Evolutionary conservation across 1,140 invertebrate species (phyloP).

Genomic region (Trachymyrmex septentrionalis): DNA sequence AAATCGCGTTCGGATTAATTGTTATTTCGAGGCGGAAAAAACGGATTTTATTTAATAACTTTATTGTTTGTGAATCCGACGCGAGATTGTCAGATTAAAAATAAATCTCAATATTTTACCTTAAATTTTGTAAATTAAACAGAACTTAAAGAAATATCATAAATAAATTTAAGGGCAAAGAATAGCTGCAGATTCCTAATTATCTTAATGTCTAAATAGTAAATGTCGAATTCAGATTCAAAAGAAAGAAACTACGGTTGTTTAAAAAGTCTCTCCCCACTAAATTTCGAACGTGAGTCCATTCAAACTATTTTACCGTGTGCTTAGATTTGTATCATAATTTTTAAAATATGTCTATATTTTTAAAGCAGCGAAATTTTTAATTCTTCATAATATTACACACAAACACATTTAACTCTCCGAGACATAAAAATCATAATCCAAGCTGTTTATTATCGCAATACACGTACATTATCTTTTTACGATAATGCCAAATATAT

Average conservation of each 20-base stretch:
- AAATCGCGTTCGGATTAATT: not conserved
- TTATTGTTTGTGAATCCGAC: not conserved
- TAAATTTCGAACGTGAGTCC: not conserved
- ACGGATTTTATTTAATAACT: not conserved
- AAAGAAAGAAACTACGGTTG: not conserved
- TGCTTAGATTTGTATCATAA: not conserved
- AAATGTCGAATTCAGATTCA: not conserved
- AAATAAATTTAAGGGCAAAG: not conserved
- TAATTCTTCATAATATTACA: not conserved
- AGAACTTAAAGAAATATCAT: not conserved
- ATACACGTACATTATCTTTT: slow-evolving; percentile 1
- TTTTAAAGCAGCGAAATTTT: not conserved
- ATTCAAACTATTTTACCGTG: not conserved
- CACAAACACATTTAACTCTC: not conserved
- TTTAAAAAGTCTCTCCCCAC: not conserved
- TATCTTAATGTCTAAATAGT: not conserved
- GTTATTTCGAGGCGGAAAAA: not conserved
- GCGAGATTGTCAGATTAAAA: not conserved
- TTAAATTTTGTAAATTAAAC: slow-evolving; percentile 4
- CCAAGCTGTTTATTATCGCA: not conserved
- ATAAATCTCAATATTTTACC: not conserved
- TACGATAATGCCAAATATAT: not conserved
- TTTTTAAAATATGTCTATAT: not conserved
- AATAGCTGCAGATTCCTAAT: not conserved
- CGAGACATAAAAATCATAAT: not conserved